Evolutionary conservation across 23 tunicate species (phyloP), one percentile per base, ranked within the genome.

Genomic region (Diplosoma virens): DNA sequence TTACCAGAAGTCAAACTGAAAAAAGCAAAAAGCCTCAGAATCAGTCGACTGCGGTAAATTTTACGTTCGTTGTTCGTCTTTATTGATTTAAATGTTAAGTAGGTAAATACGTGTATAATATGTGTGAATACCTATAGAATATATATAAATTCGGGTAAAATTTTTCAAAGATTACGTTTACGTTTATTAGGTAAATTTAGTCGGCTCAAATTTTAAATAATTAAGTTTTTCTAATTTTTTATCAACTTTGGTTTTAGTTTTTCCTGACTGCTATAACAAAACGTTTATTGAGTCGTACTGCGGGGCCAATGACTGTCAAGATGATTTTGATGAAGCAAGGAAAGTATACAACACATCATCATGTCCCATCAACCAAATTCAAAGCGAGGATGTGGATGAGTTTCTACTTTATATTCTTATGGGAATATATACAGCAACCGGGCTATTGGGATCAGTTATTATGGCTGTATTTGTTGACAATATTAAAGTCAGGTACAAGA

Each of bases 401-500:
- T 34, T 1, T 2, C 67, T 81, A 1, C 33, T 87, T 16, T 94
- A 88, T 79, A 74, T 34, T 21, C 66, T 94, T 45, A 94, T 94
- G 99, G 99, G 99, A 5, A 88, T 84, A 41, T 94, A 88, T 34
- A 61, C 90, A 2, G 99, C 58, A 0, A 66, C 75, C 7, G 99
- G 95, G 14, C 67, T 87, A 18, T 2, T 79, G 7, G 99, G 97
- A 0, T 79, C 94, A 0, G 67, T 71, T 17, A 50, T 85, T 9
- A 58, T 85, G 29, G 99, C 78, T 0, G 0, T 88, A 28, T 79
- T 84, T 26, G 95, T 94, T 0, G 99, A 94, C 76, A 36, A 45
- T 0, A 75, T 94, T 6, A 11, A 25, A 18, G 71, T 92, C 1
- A 76, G 92, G 97, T 92, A 29, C 28, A 78, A n/a, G n/a, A n/a